A percentile compares a stretch with the other conserved stretches of the same genome.
These are phyloP conservation scores for Epinephelus coioides DNA, from an alignment of 2,797 vertebrate genomes.

Conservation along the genomic window DNA sequence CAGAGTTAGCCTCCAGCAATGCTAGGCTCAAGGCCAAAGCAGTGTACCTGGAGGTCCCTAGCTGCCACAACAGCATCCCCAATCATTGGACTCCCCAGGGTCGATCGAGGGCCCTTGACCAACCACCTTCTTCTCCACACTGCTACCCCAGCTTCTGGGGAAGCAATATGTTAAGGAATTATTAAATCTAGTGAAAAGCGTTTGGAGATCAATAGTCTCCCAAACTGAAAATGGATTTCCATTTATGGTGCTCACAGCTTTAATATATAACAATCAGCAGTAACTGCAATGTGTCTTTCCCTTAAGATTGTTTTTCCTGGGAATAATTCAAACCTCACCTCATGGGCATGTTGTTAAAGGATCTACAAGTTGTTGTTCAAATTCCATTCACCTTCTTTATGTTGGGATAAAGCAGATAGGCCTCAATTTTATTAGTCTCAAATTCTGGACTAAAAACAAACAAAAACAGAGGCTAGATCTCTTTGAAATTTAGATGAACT, in stretches of 20 bases:
- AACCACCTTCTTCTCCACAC: too few species aligned
- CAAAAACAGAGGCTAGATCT: background rate
- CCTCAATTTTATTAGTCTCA: background rate
- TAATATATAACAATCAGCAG: background rate
- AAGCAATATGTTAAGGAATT: too few species aligned
- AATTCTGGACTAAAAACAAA: background rate
- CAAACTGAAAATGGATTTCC: too few species aligned
- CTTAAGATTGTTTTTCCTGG: background rate
- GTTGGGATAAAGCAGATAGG: background rate
- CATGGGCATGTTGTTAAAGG: background rate
- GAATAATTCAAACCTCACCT: background rate
- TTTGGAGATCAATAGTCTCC: background rate
- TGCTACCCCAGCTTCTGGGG: too few species aligned
- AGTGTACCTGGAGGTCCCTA: too few species aligned
- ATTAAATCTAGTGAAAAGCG: too few species aligned
- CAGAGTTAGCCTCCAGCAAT: too few species aligned
- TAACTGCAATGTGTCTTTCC: background rate
- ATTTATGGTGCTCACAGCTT: background rate
- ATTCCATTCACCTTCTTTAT: background rate
- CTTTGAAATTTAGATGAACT: background rate
- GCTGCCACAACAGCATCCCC: too few species aligned
- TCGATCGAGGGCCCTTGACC: too few species aligned
- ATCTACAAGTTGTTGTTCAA: background rate
- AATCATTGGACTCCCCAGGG: too few species aligned
- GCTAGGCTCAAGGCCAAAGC: too few species aligned